Conservation (phyloP, 2,113 vertebrate genomes). For the Hydrolagus affinis region DNA sequence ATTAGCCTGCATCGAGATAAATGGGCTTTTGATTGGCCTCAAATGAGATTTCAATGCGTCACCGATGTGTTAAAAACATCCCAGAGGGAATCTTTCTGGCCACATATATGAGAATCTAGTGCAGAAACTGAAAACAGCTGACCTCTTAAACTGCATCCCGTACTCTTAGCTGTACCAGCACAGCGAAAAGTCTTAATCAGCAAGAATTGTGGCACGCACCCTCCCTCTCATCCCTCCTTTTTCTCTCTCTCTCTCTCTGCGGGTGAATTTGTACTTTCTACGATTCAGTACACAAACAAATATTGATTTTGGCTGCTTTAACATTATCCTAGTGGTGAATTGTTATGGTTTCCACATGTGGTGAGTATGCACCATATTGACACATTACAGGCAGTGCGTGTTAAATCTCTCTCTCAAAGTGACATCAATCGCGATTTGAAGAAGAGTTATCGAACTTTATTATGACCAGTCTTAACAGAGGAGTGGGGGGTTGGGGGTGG, state of each 20-base stretch:
- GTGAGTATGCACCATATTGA: background rate
- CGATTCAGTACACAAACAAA: background rate
- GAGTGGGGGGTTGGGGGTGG: too few relatives aligned
- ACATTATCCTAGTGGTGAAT: background rate
- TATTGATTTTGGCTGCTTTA: too few relatives aligned
- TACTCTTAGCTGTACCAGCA: too few relatives aligned
- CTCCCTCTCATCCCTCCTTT: too few relatives aligned
- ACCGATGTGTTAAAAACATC: background rate
- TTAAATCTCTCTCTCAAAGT: background rate
- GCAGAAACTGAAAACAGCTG: background rate
- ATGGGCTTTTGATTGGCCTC: background rate
- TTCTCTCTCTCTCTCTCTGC: background rate
- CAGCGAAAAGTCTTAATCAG: background rate
- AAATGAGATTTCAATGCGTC: constrained; percentile 12
- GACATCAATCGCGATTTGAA: background rate
- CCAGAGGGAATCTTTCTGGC: background rate
- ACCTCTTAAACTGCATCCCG: background rate
- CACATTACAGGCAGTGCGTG: too few relatives aligned
- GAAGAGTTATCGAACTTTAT: too few relatives aligned
- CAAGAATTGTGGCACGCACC: background rate
- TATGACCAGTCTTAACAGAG: too few relatives aligned
- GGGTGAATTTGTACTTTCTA: background rate
- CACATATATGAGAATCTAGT: background rate
- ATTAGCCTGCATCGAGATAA: background rate
- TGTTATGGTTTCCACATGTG: background rate